Evolutionary conservation across 64 coral and sea anemone genomes (phyloP), one percentile per base, ranked within the genome.

Genomic region (Trachythela sp.): DNA sequence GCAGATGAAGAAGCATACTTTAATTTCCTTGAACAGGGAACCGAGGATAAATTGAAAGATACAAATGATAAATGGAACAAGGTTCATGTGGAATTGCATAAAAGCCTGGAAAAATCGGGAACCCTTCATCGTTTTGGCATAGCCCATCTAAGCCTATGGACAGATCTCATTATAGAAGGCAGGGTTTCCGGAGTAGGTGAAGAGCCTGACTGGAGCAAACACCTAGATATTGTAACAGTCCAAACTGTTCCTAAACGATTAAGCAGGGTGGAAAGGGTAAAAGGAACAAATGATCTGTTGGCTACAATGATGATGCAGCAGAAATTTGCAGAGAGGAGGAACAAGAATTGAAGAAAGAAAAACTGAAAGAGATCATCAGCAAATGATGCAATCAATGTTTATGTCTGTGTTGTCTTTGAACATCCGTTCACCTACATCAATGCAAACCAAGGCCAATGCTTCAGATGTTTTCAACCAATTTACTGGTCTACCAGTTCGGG

Each of bases 271-370:
- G 56, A 83, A 39, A 85, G 38, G n/a, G 34, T 14, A 18, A 56
- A 42, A 54, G 76, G 76, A 51, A 26, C 71, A 37, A 77, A 37
- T 80, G 90, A 87, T 76, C 17, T 92, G 15, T 67, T 92, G 37
- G 33, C 90, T 39, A 54, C 85, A 40, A 38, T 92, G 45, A 40
- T 92, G 9, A 50, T 92, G 30, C 90, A 91, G 51, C 89, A 91
- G 83, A 91, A 91, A 86, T 86, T 31, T 36, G 40, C 67, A 91
- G 89, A 85, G 34, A 85, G 36, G 80, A 90, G 64, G 83, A 87
- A 60, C 51, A 87, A 54, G 85, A 87, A 33, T n/a, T 41, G 43
- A 87, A 37, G 85, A 87, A 59, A 87, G 75, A 80, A 80, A 80
- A 39, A 29, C 75, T 37, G 75, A 80, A 37, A 80, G 75, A 35